A percentile compares a stretch with the other conserved stretches of the same genome.
Evolutionary conservation across 2,113 vertebrate genomes (phyloP).

Genomic region (Caracal caracal): DNA sequence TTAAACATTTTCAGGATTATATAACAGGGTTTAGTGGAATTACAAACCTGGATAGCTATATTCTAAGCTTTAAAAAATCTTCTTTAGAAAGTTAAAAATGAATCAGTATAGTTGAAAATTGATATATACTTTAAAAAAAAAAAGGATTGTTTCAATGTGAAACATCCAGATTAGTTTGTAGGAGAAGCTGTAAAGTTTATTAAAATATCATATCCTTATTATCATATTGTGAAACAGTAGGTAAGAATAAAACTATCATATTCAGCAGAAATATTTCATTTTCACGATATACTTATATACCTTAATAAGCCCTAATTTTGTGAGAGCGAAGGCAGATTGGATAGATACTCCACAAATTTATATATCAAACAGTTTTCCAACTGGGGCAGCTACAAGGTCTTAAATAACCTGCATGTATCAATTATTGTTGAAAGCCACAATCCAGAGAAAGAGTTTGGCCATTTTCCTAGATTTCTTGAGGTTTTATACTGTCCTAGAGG

Average conservation of each 20-base stretch:
- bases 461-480: background rate
- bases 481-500: background rate
- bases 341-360: background rate
- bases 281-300: background rate
- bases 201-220: background rate
- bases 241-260: background rate
- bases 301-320: constrained; percentile 34
- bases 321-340: background rate
- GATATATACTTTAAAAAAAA: background rate
- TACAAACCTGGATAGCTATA: background rate
- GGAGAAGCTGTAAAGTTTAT: background rate
- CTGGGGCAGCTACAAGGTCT: constrained; percentile 1
- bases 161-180: background rate
- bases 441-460: constrained; percentile 54
- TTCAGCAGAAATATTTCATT: background rate
- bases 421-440: background rate
- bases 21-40: background rate
- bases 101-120: background rate
- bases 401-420: constrained; percentile 36
- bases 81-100: constrained; percentile 15
- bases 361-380: background rate
- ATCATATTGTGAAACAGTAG: background rate
- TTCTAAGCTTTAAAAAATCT: background rate
- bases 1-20: constrained; percentile 49
- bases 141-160: constrained; percentile 1